phyloP scores from a whole-genome alignment of 1,140 invertebrate species.

The Papilio polytes region DNA sequence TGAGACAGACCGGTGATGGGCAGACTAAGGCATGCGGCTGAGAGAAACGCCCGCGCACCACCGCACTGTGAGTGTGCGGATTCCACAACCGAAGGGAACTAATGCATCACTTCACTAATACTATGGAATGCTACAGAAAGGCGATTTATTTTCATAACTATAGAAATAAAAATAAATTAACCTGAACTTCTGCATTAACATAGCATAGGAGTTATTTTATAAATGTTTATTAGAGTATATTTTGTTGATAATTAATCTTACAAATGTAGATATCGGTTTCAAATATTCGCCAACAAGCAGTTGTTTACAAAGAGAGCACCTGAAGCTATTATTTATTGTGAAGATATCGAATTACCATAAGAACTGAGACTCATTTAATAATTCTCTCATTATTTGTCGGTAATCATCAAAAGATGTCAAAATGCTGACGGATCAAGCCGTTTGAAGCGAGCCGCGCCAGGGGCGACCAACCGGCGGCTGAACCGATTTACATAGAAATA shows the following conservation, averaged over 20 bases:
- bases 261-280: slow-evolving; percentile 7
- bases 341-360: slow-evolving; percentile 40
- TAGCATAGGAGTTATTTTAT: not conserved
- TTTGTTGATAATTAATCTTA: not conserved
- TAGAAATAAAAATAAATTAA: not conserved
- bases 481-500: slow-evolving; percentile 69
- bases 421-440: slow-evolving; percentile 69
- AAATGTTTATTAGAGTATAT: not conserved
- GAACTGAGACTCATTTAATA: slow-evolving; percentile 59
- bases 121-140: not conserved
- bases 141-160: too few species aligned
- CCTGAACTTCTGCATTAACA: too few species aligned
- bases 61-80: not conserved
- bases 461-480: slow-evolving; percentile 51
- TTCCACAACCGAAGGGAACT: not conserved
- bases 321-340: slow-evolving; percentile 33
- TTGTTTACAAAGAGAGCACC: slow-evolving; percentile 31
- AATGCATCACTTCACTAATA: not conserved
- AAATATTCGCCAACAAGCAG: slow-evolving; percentile 6
- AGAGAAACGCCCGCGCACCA: not conserved
- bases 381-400: slow-evolving; percentile 77
- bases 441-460: slow-evolving; percentile 68
- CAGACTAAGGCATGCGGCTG: not conserved
- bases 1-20: not conserved
- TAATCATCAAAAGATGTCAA: slow-evolving; percentile 79